phyloP scores from a whole-genome alignment of 2,797 vertebrate genomes.

The Philypnodon macrostomus region DNA sequence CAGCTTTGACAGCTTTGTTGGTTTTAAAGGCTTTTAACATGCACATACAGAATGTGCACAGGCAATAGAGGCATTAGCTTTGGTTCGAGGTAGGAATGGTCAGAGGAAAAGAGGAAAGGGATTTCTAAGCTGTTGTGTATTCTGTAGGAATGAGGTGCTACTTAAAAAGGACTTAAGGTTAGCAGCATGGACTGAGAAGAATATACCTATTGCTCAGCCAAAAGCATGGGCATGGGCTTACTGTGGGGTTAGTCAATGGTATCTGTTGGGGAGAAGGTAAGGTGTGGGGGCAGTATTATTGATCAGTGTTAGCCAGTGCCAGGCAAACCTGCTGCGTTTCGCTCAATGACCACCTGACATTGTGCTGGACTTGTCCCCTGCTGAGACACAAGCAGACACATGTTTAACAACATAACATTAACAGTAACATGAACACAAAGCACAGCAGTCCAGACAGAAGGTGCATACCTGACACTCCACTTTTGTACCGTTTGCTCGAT shows the following conservation, averaged over 20 bases:
- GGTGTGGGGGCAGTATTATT: conserved; percentile 3
- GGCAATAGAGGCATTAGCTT: conserved; percentile 65
- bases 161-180: conserved; percentile 7
- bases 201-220: conserved; percentile 9
- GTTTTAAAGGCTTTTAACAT: conserved; percentile 51
- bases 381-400: conserved; percentile 9
- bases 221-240: not conserved
- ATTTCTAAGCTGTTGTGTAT: conserved; percentile 2
- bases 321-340: conserved; percentile 64
- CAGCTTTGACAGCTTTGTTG: conserved; percentile 8
- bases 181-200: conserved; percentile 31
- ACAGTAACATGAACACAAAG: not conserved
- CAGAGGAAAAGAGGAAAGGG: not conserved
- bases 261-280: not conserved
- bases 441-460: not conserved
- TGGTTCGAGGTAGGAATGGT: conserved; percentile 51
- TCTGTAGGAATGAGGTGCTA: not conserved
- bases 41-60: conserved; percentile 38
- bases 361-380: conserved; percentile 55
- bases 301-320: conserved; percentile 68
- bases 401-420: too few relatives aligned
- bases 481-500: conserved; percentile 23
- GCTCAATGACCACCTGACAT: conserved; percentile 76
- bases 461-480: conserved; percentile 46
- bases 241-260: not conserved